These are phyloP conservation scores for Campylorhamphus procurvoides DNA, from an alignment of 2,113 vertebrate species.

Conservation along the genomic window DNA sequence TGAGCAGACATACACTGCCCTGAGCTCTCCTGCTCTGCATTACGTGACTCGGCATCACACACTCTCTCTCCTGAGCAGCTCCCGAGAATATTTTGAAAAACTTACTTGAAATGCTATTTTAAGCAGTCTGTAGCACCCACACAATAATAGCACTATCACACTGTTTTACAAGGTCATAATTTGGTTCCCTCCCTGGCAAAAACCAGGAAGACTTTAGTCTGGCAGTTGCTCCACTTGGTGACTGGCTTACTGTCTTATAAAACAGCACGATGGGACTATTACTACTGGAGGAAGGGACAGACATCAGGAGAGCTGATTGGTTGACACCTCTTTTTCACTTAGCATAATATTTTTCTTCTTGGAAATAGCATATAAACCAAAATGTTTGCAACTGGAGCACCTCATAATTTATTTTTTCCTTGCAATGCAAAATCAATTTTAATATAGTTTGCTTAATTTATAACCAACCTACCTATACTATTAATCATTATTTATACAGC, in stretches of 20 bases:
- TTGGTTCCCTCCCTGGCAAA: not conserved
- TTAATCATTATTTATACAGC: not conserved
- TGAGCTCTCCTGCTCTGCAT: not conserved
- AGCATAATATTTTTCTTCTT: conserved; percentile 69
- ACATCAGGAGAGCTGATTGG: not conserved
- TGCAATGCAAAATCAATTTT: conserved; percentile 22
- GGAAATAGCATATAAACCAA: conserved; percentile 63
- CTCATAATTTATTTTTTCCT: conserved; percentile 57
- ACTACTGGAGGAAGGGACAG: conserved; percentile 16
- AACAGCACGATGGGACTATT: conserved; percentile 49
- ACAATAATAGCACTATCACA: not conserved
- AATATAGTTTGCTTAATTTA: conserved; percentile 12
- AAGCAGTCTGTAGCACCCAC: not conserved
- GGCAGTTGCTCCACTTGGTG: conserved; percentile 33
- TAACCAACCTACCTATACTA: not conserved
- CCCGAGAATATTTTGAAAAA: not conserved
- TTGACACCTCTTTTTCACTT: conserved; percentile 24
- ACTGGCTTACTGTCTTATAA: conserved; percentile 58
- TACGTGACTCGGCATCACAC: rapidly evolving
- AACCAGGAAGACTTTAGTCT: not conserved
- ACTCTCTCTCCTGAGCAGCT: not conserved
- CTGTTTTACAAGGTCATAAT: conserved; percentile 51
- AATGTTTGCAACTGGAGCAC: conserved; percentile 61
- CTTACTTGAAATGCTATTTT: not conserved
- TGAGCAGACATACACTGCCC: rapidly evolving